Evolutionary conservation across 1,140 invertebrate species (phyloP), one percentile per base, ranked within the genome.

Genomic region (Musca domestica): DNA sequence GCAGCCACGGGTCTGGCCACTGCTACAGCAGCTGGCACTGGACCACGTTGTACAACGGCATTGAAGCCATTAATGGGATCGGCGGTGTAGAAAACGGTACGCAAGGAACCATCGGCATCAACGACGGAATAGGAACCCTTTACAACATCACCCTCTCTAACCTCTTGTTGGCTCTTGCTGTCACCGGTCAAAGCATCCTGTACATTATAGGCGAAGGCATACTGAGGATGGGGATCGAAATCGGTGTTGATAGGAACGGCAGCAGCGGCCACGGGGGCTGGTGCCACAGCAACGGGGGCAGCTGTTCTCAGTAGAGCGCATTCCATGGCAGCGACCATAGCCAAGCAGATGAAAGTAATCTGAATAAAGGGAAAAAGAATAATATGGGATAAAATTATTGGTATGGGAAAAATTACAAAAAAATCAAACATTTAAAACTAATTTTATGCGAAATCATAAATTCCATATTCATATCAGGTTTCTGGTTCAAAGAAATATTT

Each of bases 21-120:
- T 15, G 72, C 71, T 14, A 71, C 63, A 70, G 75, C 76, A 58
- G 54, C 54, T 12, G 71, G 75, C 15, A 77, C 64, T 2, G 81
- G 81, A 63, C 81, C 77, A 15, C 81, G 74, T 47, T 81, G 84
- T 17, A 87, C 86, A 4, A 87, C 83, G 25, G 87, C 87, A 74
- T 87, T 87, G 81, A 88, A 88, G 22, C 86, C 86, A 66, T 87
- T 87, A 25, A 87, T 79, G 15, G 86, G 77, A 74, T 87, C 86
- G 19, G 86, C 85, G 17, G 85, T 82, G 74, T 86, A 88, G 71
- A 85, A 85, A 5, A 86, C 86, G 6, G 83, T 79, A 34, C 86
- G 84, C 47, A 83, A 77, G 7, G 84, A 86, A 22, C 87, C 86
- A 67, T 88, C 87, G 27, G 87, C 82, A 46, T 87, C 86, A 15